Conservation (phyloP, 2,113 vertebrate species). For the Hippocampus mohnikei region DNA sequence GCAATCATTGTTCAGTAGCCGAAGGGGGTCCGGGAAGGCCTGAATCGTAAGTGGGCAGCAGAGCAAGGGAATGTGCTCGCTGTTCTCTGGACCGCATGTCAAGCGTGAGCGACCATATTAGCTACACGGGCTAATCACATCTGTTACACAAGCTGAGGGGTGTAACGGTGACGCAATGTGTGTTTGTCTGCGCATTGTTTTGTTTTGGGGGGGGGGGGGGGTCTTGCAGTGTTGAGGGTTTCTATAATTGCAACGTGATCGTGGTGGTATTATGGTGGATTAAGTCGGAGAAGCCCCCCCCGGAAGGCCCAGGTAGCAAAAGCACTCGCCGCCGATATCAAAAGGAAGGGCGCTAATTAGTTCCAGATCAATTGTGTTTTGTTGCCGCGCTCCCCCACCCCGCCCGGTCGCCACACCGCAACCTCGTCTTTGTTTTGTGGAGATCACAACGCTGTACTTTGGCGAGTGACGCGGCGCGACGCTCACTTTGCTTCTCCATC, state of each 20-base stretch:
- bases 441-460: neutral
- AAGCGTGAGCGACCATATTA: constrained; percentile 38
- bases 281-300: neutral
- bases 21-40: constrained; percentile 6
- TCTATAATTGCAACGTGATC: neutral
- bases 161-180: neutral
- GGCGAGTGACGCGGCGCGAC: neutral
- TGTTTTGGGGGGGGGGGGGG: too few species aligned
- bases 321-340: neutral
- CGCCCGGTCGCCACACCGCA: too few species aligned
- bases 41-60: constrained; percentile 40
- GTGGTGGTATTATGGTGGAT: neutral
- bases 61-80: constrained; percentile 8
- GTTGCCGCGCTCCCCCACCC: neutral
- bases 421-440: neutral
- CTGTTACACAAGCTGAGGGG: neutral
- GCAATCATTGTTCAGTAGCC: constrained; percentile 38
- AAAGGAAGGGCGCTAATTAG: neutral
- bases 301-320: neutral
- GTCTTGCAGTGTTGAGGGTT: neutral
- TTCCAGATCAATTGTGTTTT: neutral
- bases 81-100: constrained; percentile 16
- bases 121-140: constrained; percentile 3
- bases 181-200: too few species aligned
- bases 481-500: constrained; percentile 9